Conservation (phyloP, 2,113 vertebrate species). For the Epinephelus cyanopodus region DNA sequence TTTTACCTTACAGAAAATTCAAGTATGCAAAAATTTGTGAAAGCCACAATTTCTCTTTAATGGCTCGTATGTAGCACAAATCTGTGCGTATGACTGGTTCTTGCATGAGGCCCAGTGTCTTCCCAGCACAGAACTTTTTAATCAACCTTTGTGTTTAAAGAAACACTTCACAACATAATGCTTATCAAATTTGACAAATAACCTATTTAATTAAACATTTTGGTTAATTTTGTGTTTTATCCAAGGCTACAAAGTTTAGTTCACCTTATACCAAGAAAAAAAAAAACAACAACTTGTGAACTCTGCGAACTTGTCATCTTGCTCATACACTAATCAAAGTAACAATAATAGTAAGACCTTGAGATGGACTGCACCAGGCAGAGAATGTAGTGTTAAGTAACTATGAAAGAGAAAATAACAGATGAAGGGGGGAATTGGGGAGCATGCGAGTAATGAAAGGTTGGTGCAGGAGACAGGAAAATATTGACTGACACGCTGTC, state of each 20-base stretch:
- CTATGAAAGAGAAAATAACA: background rate
- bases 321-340: background rate
- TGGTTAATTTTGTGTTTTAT: background rate
- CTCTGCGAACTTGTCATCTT: background rate
- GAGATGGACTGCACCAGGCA: background rate
- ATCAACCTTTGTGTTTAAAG: background rate
- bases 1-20: no score
- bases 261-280: background rate
- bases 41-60: background rate
- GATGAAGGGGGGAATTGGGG: background rate
- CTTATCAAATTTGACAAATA: background rate
- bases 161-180: background rate
- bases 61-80: background rate
- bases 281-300: background rate
- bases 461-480: background rate
- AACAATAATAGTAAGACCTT: background rate
- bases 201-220: background rate
- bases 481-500: background rate
- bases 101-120: background rate
- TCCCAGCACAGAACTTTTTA: background rate
- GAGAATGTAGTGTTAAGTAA: background rate
- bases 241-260: background rate
- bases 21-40: background rate
- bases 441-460: background rate
- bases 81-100: background rate